Evolutionary conservation across 2,113 vertebrate genomes (phyloP).

Genomic region (Albula goreensis): DNA sequence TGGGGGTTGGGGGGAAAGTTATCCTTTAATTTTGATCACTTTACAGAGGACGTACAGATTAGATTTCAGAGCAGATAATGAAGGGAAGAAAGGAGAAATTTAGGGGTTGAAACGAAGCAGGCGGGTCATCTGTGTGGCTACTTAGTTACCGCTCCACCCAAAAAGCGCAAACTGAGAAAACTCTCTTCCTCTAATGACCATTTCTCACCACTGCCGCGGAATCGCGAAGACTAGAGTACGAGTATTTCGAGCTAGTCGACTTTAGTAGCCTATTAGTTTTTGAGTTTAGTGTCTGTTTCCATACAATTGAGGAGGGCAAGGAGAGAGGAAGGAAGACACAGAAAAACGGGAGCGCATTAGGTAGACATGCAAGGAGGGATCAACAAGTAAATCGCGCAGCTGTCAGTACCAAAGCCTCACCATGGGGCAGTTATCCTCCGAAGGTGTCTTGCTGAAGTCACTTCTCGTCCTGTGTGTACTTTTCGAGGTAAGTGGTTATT

Average conservation of each 20-base stretch:
- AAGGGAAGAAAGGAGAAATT: not conserved
- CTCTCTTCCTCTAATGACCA: not conserved
- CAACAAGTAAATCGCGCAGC: not conserved
- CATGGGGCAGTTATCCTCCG: not conserved
- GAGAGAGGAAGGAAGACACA: not conserved
- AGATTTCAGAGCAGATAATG: not conserved
- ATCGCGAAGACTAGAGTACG: not conserved
- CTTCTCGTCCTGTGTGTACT: not conserved
- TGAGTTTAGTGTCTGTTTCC: no score
- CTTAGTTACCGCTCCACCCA: constrained; percentile 4
- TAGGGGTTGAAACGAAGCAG: not conserved
- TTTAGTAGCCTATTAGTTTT: not conserved
- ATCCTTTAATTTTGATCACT: not conserved
- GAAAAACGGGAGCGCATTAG: not conserved
- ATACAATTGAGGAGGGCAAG: not conserved
- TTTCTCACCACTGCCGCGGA: not conserved
- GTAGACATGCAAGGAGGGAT: not conserved
- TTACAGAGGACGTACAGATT: not conserved
- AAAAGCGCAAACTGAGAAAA: not conserved
- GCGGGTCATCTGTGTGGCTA: not conserved
- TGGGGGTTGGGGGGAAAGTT: not conserved
- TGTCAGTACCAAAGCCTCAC: not conserved
- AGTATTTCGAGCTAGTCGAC: not conserved
- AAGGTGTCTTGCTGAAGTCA: not conserved
- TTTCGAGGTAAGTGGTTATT: not conserved